Evolutionary conservation across 1,140 invertebrate species (phyloP), one percentile per base, ranked within the genome.

Genomic region (Episyrphus balteatus): DNA sequence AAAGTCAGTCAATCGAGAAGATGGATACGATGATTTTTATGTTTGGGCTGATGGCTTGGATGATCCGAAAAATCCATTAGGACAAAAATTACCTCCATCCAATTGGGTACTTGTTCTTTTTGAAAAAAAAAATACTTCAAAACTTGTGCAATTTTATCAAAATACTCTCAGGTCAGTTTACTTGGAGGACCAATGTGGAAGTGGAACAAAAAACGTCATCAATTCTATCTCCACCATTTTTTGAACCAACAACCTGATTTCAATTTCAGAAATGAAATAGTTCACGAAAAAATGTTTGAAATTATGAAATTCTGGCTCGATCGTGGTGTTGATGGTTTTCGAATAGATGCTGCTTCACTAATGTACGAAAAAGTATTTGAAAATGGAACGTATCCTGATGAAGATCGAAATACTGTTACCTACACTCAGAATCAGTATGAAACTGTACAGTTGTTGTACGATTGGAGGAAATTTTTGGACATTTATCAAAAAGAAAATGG

Each of bases 321-420:
- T 2, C 73, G 72, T 56, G 83, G 83, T 42, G 76, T 85, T 0
- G 77, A 81, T 57, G 84, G 84, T 6, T 85, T 86, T 66, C 68
- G 83, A 44, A 65, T 86, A 14, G 78, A 83, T 51, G 77, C 79
- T 11, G 57, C 82, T 7, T 73, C 73, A 34, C 61, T 69, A 51
- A 41, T 77, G 26, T 76, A 65, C 47, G 78, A 81, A 61, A 77
- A 80, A 53, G 77, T 76, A n/a, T n/a, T n/a, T n/a, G n/a, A n/a
- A n/a, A n/a, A n/a, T n/a, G n/a, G n/a, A n/a, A n/a, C n/a, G n/a
- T n/a, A n/a, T n/a, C n/a, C n/a, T n/a, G n/a, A n/a, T n/a, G n/a
- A n/a, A n/a, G n/a, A n/a, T n/a, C n/a, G n/a, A n/a, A n/a, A n/a
- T n/a, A n/a, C n/a, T n/a, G n/a, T n/a, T 47, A 74, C 63, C 15